Conservation (phyloP, 2,113 vertebrate species). For the Hypomesus transpacificus region DNA sequence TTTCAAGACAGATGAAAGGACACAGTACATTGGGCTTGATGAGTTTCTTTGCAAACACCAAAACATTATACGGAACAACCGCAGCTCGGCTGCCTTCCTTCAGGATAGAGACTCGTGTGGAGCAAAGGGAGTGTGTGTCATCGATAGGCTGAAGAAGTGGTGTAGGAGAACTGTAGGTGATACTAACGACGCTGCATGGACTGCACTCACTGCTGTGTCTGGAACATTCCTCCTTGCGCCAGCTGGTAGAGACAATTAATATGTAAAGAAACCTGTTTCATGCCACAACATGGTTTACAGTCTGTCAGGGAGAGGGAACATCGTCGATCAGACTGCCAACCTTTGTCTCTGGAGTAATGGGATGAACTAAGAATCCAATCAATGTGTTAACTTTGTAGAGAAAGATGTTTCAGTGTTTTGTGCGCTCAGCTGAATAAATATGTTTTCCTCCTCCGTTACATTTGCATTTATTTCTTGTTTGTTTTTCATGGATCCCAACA, state of each 20-base stretch:
- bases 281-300: conserved; percentile 44
- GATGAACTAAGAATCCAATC: conserved; percentile 19
- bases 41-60: too few relatives aligned
- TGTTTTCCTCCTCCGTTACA: background rate
- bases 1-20: background rate
- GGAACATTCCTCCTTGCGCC: conserved; percentile 28
- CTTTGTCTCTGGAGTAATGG: conserved; percentile 4
- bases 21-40: too few relatives aligned
- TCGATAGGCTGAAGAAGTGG: too few relatives aligned
- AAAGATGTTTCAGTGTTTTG: conserved; percentile 1
- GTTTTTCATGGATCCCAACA: conserved; percentile 12
- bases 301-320: conserved; percentile 31
- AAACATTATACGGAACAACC: too few relatives aligned
- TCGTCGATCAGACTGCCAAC: conserved; percentile 29
- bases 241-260: conserved; percentile 64
- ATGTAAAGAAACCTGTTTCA: conserved; percentile 63
- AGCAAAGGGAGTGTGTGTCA: too few relatives aligned
- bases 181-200: too few relatives aligned
- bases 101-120: too few relatives aligned
- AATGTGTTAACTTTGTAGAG: background rate
- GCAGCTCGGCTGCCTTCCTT: too few relatives aligned
- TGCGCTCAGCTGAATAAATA: background rate
- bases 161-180: conserved; percentile 42
- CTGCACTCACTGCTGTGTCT: conserved; percentile 53
- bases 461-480: background rate